These are phyloP conservation scores for Bergia sp. DNA, from an alignment of 92 coral and sea anemone species.

Conservation along the genomic window DNA sequence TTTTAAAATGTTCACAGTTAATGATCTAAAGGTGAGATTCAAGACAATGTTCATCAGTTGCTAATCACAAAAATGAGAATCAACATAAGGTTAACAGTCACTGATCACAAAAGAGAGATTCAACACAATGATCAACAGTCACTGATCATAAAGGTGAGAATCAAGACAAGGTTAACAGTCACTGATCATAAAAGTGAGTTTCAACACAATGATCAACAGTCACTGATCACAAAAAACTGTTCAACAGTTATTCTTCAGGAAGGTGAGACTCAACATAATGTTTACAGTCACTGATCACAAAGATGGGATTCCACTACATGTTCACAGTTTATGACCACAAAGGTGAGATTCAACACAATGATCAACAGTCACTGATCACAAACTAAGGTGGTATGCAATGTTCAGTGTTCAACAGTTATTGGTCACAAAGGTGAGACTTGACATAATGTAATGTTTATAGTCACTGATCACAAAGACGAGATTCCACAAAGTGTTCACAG, in stretches of 20 bases:
- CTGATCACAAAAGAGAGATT: constrained; percentile 37
- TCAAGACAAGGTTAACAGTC: background rate
- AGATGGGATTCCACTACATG: no score
- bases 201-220: background rate
- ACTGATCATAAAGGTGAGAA: background rate
- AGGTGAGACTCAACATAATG: no score
- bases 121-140: background rate
- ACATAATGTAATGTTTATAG: background rate
- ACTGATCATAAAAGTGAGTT: background rate
- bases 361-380: background rate
- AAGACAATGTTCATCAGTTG: no score
- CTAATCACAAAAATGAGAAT: background rate
- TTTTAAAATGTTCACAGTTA: background rate
- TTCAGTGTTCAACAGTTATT: background rate
- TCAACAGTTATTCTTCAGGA: no score
- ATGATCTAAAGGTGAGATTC: background rate
- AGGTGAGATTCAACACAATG: constrained; percentile 48
- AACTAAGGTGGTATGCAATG: background rate
- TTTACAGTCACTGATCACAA: no score
- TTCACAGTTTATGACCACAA: no score
- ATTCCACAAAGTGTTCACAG: background rate
- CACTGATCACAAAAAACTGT: background rate
- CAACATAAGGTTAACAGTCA: constrained; percentile 79
- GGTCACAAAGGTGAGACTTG: constrained; percentile 46
- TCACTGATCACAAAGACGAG: background rate